Evolutionary conservation across 2,113 vertebrate species (phyloP), one percentile per base, ranked within the genome.

Genomic region (Ailuropoda melanoleuca): DNA sequence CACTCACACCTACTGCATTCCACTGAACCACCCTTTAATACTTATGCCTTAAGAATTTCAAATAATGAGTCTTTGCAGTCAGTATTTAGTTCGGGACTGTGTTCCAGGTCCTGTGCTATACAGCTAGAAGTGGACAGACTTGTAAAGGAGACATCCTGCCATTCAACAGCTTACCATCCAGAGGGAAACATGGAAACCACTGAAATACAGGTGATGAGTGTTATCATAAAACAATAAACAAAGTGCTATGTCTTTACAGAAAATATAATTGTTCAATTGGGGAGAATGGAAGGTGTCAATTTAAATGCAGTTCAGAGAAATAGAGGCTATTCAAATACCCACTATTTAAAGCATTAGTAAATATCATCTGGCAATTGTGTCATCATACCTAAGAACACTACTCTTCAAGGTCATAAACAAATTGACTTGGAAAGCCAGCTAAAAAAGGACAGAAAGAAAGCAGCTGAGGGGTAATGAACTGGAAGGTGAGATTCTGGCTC

Each of bases 381-480:
- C 50, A 53, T 72, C 92, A 23, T 39, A 87, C 15, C 80, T 84
- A 10, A 87, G 96, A 96, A 68, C 8, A 17, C 46, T n/a, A 14
- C 12, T 46, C 46, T 88, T 90, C 50, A 88, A 94, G 72, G 82
- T 94, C 90, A 84, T 72, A 86, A 93, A 68, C 34, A 90, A 94
- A 94, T 31, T 93, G 58, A 90, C 84, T 92, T 94, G 86, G 39
- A 93, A 97, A 90, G n/a, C 81, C 53, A 95, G 39, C 18, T 23
- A 31, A 75, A 88, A 29, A 21, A 78, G 19, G 26, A 34, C 31
- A 90, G 18, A 39, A 23, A 31, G 18, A 70, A 66, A n/a, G 21
- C 55, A 23, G 23, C 64, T 87, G 48, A 90, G 88, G 66, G 15
- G 17, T 53, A 55, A 66, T 84, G 72, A 91, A 37, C 88, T 66